Conservation (phyloP, 2,888 invertebrate species). For the Byasa hedistus region DNA sequence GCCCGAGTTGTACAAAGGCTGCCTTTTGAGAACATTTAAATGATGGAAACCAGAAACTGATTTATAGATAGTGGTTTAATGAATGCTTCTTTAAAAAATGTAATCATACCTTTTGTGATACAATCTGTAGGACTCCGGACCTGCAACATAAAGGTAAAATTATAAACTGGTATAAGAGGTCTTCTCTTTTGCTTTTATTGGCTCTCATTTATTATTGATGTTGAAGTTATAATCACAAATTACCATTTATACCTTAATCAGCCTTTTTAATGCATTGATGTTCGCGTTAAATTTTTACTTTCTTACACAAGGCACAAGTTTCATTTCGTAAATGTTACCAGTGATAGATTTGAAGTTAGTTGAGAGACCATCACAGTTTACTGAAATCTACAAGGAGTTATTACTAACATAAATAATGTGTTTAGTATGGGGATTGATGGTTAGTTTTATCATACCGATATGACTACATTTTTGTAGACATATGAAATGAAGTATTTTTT, state of each 20-base stretch:
- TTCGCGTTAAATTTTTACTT: not conserved
- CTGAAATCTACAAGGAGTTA: not conserved
- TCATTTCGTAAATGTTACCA: not conserved
- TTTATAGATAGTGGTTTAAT: conserved; percentile 22
- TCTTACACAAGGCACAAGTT: not conserved
- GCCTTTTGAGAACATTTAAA: conserved; percentile 15
- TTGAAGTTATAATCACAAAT: conserved; percentile 3
- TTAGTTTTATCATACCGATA: not conserved
- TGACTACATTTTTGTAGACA: not conserved
- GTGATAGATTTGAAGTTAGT: not conserved
- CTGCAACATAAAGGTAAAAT: not conserved
- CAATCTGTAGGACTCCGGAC: not conserved
- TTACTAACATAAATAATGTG: not conserved
- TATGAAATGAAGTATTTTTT: not conserved
- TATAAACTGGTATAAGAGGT: not conserved
- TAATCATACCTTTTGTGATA: conserved; percentile 24
- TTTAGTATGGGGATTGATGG: not conserved
- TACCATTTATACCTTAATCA: not conserved
- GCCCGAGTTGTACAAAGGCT: conserved; percentile 2
- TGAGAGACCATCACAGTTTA: not conserved
- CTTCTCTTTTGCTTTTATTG: not conserved
- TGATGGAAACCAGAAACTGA: conserved; percentile 17
- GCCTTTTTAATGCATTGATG: not conserved
- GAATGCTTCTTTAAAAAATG: conserved; percentile 17
- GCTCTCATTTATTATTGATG: not conserved